Evolutionary conservation across 2,113 vertebrate genomes (phyloP).

Genomic region (Ophthalmolycus amberensis): DNA sequence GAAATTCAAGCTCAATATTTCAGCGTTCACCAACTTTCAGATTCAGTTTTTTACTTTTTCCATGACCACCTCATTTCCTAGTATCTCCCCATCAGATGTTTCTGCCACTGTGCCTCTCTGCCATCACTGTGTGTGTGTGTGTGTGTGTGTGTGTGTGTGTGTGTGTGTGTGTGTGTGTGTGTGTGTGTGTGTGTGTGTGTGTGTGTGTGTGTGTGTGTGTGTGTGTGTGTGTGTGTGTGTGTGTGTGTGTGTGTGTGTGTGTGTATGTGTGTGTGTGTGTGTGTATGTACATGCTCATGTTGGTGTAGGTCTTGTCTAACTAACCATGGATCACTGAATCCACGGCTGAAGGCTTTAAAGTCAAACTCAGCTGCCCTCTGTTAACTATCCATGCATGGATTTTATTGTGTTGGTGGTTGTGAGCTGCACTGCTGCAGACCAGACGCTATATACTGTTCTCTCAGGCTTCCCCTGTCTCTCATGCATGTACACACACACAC

Average conservation of each 20-base stretch:
- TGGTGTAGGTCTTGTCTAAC: background rate
- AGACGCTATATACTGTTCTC: background rate
- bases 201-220: background rate
- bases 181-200: no score
- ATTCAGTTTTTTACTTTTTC: background rate
- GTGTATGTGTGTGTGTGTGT: background rate
- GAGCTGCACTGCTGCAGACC: background rate
- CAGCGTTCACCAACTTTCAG: background rate
- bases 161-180: background rate
- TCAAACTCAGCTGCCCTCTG: background rate
- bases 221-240: background rate
- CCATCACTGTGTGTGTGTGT: background rate
- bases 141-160: background rate
- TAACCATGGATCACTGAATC: background rate
- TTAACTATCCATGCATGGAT: constrained; percentile 6
- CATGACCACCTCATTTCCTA: background rate
- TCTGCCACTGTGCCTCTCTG: background rate
- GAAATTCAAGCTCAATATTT: background rate
- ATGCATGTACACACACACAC: background rate
- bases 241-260: background rate
- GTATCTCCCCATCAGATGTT: background rate
- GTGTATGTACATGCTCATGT: no score
- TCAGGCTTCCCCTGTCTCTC: background rate
- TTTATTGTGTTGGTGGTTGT: constrained; percentile 9
- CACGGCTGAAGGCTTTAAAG: background rate